These are phyloP conservation scores for Cephus pygmeus DNA, from an alignment of 2,888 invertebrate species.

Conservation along the genomic window DNA sequence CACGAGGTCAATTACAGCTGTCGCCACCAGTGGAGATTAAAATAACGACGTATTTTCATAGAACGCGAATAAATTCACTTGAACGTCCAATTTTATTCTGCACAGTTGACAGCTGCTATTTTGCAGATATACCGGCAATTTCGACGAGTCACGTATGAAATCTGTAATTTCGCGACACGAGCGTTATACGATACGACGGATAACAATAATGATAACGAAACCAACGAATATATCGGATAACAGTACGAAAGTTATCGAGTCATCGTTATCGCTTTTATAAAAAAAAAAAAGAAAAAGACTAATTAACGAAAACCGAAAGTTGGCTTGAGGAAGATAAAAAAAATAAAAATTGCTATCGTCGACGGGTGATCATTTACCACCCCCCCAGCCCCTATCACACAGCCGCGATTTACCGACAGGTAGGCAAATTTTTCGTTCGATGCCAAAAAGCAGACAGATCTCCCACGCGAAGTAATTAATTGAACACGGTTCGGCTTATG, in stretches of 20 bases:
- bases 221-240: not conserved
- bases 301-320: not conserved
- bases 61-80: not conserved
- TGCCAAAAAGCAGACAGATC: not conserved
- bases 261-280: not conserved
- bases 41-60: not conserved
- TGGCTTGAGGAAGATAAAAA: not conserved
- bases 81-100: not conserved
- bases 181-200: not conserved
- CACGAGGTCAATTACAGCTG: not conserved
- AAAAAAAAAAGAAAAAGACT: no score
- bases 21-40: not conserved
- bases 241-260: not conserved
- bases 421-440: not conserved
- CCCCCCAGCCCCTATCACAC: no score
- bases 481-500: constrained; percentile 18
- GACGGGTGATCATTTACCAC: not conserved
- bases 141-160: not conserved
- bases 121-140: not conserved
- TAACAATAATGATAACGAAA: not conserved
- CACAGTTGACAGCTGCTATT: not conserved
- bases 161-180: not conserved
- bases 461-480: constrained; percentile 26
- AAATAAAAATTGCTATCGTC: not conserved
- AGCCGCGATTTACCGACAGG: not conserved